Conservation (phyloP, 2,888 invertebrate species). For the Cosmorhoe ocellata region DNA sequence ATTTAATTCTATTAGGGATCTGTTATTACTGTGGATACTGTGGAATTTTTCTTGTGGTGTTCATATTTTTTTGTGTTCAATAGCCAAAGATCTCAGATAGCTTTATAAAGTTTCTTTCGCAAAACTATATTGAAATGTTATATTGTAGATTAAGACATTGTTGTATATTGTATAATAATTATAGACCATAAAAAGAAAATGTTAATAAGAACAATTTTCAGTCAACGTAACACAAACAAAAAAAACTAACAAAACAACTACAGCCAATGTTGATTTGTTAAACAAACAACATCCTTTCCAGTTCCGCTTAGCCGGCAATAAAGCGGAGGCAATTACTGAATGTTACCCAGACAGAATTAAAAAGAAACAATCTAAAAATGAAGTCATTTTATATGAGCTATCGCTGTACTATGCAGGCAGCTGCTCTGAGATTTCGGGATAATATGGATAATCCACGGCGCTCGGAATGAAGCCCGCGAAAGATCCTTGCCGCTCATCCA, state of each 20-base stretch:
- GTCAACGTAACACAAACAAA: too few species aligned
- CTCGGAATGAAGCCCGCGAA: conserved; percentile 66
- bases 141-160: too few species aligned
- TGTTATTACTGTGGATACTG: too few species aligned
- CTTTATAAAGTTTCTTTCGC: too few species aligned
- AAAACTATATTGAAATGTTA: too few species aligned
- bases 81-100: too few species aligned
- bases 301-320: conserved; percentile 35
- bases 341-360: conserved; percentile 53
- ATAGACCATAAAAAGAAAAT: too few species aligned
- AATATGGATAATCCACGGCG: conserved; percentile 74
- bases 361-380: conserved; percentile 62
- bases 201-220: too few species aligned
- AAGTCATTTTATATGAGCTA: conserved; percentile 66
- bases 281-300: conserved; percentile 13
- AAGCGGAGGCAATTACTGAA: conserved; percentile 52
- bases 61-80: too few species aligned
- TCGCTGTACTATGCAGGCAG: conserved; percentile 54
- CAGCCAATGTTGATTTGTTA: conserved; percentile 1
- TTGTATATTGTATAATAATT: too few species aligned
- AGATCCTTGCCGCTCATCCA: conserved; percentile 62
- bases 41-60: too few species aligned
- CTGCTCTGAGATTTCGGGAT: conserved; percentile 71
- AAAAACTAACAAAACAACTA: conserved; percentile 6
- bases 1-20: too few species aligned